Evolutionary conservation across 2,888 invertebrate species (phyloP), one percentile per base, ranked within the genome.

Genomic region (Arge pagana): DNA sequence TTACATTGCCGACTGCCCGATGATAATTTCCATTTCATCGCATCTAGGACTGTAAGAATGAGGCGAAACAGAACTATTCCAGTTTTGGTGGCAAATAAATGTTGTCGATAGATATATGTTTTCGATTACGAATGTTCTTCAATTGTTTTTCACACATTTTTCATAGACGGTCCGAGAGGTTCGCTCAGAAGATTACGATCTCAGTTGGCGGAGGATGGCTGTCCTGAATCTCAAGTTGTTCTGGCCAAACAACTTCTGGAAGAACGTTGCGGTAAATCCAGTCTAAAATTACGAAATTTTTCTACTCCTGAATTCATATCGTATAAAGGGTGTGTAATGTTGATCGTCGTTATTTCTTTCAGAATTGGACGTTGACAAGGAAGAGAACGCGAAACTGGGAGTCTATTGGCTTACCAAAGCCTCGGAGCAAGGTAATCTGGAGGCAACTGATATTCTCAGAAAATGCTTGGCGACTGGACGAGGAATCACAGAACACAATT

Each of bases 361-460:
- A 87, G 87, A 85, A 71, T 71, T 83, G 52, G 86, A 87, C 61
- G 81, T 83, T 23, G 87, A 86, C 65, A 85, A 82, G 69, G 84
- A 85, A 66, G 89, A 89, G 66, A 89, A 90, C 77, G 89, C 88
- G 56, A 84, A 87, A 60, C 83, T 90, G 59, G 95, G 93, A 0
- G 85, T 96, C 42, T 88, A 91, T 67, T 96, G 95, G 95, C 77
- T 96, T 40, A 87, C 93, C n/a, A 89, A 90, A 77, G 94, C 96
- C 2, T 93, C 95, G 0, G 90, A 93, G 67, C 93, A 95, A 75
- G 96, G 95, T 0, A 93, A 93, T 65, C 83, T 86, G 35, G 92
- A 93, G 72, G 95, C 95, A 0, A 89, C 93, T 26, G 84, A 84
- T 54, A 82, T 93, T 67, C 80, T 96, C 56, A 80, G 82, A 73